These are phyloP conservation scores for Eilema depressum DNA, from an alignment of 2,888 invertebrate species.

Conservation along the genomic window DNA sequence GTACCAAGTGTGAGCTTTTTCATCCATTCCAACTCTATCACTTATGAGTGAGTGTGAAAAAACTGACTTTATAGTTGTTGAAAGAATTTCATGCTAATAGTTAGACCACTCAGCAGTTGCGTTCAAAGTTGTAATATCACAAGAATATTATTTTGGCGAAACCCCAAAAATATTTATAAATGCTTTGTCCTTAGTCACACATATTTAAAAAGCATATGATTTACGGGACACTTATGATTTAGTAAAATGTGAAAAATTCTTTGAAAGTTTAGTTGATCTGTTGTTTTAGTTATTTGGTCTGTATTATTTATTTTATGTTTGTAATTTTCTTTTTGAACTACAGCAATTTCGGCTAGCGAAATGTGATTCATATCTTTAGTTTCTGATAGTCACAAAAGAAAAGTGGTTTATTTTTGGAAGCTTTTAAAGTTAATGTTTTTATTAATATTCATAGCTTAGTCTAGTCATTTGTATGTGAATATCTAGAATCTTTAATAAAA, in stretches of 20 bases:
- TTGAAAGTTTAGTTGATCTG: not conserved
- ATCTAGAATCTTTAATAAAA: not conserved
- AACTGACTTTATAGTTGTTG: not conserved
- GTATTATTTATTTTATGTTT: conserved; percentile 27
- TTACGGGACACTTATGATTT: conserved; percentile 27
- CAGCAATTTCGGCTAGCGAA: conserved; percentile 21
- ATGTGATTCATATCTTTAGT: conserved; percentile 15
- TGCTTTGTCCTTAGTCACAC: conserved; percentile 17
- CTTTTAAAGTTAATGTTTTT: not conserved
- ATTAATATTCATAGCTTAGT: not conserved
- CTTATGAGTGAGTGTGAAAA: not conserved
- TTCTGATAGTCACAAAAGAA: conserved; percentile 3
- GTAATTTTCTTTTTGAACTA: conserved; percentile 30
- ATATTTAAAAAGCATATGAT: conserved; percentile 32
- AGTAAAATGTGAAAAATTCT: conserved; percentile 17
- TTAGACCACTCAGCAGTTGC: not conserved
- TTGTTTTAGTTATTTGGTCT: conserved; percentile 31
- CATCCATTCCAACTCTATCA: not conserved
- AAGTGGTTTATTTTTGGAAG: not conserved
- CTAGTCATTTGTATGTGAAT: not conserved
- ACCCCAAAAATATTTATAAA: conserved; percentile 21
- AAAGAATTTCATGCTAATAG: not conserved
- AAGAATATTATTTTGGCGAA: conserved; percentile 32
- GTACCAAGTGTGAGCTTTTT: not conserved
- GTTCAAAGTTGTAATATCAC: not conserved